phyloP scores from a whole-genome alignment of 2,113 vertebrate genomes.

The Gopherus flavomarginatus region DNA sequence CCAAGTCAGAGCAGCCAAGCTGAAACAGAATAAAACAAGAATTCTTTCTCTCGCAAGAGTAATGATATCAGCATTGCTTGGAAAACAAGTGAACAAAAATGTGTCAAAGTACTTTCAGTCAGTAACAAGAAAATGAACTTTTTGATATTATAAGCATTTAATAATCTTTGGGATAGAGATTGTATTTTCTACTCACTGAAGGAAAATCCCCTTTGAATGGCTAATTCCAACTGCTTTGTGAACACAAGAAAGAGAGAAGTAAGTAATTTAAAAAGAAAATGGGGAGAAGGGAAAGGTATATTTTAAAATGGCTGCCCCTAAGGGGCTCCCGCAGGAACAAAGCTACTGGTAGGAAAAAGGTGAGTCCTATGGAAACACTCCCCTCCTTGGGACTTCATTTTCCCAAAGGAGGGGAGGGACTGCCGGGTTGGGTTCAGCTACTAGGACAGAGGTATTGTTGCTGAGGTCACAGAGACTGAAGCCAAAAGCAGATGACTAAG shows the following conservation, averaged over 20 bases:
- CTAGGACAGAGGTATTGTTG: neutral
- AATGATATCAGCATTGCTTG: neutral
- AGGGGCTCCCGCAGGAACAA: neutral
- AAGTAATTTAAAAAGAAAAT: neutral
- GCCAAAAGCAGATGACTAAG: neutral
- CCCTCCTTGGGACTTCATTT: neutral
- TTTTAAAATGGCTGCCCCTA: neutral
- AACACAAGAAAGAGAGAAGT: neutral
- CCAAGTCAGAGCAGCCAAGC: neutral
- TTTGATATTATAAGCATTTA: neutral
- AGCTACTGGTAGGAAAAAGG: neutral
- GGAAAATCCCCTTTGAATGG: neutral
- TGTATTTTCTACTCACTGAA: neutral
- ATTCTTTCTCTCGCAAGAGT: neutral
- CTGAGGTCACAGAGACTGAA: neutral
- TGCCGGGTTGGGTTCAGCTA: neutral
- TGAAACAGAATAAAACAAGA: neutral
- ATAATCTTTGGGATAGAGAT: neutral
- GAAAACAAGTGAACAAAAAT: neutral
- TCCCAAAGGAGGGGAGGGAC: fast-evolving
- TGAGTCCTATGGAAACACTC: neutral
- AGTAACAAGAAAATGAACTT: neutral
- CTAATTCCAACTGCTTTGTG: neutral
- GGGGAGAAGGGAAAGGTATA: neutral
- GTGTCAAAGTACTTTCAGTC: neutral